These are phyloP conservation scores for Yponomeuta evonymella DNA, from an alignment of 2,888 invertebrate genomes.

Conservation along the genomic window DNA sequence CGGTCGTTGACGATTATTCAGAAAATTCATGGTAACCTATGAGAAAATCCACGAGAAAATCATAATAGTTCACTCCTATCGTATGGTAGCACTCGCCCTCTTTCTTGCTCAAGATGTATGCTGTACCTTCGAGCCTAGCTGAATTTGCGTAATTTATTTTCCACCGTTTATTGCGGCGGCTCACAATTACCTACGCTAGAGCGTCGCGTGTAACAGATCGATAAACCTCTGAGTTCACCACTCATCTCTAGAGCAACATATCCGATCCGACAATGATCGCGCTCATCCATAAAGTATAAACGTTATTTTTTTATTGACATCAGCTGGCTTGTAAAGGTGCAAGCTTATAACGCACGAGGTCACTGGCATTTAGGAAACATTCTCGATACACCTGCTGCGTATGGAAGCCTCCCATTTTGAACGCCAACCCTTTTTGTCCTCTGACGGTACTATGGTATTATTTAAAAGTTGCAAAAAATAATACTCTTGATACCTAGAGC, in stretches of 20 bases:
- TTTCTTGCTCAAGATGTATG: no score
- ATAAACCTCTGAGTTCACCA: neutral
- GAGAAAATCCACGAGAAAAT: no score
- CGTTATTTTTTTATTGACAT: conserved; percentile 5
- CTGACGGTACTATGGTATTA: no score
- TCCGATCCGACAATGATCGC: neutral
- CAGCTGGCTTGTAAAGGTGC: conserved; percentile 16
- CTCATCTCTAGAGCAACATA: neutral
- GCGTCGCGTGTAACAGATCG: neutral
- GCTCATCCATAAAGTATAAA: neutral
- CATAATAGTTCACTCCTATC: no score
- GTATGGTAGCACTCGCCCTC: no score
- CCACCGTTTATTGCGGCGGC: no score
- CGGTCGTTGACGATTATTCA: no score
- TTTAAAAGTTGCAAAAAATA: neutral
- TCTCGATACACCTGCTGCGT: conserved; percentile 63
- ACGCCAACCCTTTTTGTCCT: neutral
- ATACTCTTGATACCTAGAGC: neutral
- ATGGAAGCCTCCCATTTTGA: conserved; percentile 35
- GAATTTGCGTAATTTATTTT: no score
- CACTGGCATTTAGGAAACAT: conserved; percentile 70
- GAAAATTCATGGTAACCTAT: no score
- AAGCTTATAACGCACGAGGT: conserved; percentile 36
- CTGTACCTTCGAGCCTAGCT: no score
- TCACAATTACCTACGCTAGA: no score